Conservation (phyloP, 1,140 invertebrate species). For the Calycopis cecrops region DNA sequence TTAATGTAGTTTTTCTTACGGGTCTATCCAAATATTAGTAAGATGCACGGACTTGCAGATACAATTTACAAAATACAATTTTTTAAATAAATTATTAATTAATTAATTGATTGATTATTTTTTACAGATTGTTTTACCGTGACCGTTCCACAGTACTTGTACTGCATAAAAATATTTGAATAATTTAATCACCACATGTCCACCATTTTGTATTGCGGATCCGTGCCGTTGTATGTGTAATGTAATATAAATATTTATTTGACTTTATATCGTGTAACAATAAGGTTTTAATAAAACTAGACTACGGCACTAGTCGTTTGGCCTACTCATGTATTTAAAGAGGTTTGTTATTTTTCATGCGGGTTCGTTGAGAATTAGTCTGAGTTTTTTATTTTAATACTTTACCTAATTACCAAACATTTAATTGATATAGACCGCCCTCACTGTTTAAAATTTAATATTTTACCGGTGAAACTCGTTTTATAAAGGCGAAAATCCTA, state of each 20-base stretch:
- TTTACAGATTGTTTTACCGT: too few species aligned
- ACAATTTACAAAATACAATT: neutral
- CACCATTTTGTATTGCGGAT: neutral
- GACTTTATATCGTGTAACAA: neutral
- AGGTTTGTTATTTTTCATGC: neutral
- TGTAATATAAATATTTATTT: conserved; percentile 3
- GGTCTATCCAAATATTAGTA: neutral
- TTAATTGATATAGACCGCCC: neutral
- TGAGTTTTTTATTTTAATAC: neutral
- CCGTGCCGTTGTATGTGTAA: neutral
- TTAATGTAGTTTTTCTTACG: neutral
- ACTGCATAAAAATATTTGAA: too few species aligned
- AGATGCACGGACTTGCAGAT: neutral
- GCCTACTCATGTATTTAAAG: neutral
- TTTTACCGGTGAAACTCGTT: too few species aligned
- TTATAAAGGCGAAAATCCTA: too few species aligned
- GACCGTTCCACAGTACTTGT: too few species aligned
- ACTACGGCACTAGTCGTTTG: conserved; percentile 2
- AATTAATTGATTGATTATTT: neutral
- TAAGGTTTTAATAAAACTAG: conserved; percentile 10
- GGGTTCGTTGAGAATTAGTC: neutral
- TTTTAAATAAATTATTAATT: neutral
- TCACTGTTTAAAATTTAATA: neutral
- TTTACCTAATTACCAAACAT: neutral
- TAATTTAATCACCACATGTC: neutral